phyloP scores from a whole-genome alignment of 1,140 invertebrate genomes.

The Trachymyrmex septentrionalis region DNA sequence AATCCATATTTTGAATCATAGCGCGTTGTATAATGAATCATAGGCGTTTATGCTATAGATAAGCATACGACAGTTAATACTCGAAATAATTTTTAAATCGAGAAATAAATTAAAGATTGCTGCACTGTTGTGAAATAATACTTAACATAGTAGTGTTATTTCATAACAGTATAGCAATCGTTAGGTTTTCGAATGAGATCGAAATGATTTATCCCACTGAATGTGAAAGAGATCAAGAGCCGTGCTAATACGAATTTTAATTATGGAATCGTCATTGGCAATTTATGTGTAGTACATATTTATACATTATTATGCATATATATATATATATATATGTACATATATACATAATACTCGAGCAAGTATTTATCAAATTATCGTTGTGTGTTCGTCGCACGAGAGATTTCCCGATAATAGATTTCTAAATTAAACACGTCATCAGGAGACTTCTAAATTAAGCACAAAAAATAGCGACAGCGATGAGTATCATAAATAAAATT shows the following conservation, averaged over 20 bases:
- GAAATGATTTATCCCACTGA: constrained; percentile 12
- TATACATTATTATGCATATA: neutral
- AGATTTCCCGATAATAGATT: neutral
- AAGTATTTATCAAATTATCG: constrained; percentile 31
- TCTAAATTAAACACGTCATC: constrained; percentile 38
- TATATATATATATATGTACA: neutral
- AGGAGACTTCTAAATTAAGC: constrained; percentile 12
- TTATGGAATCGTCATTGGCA: constrained; percentile 32
- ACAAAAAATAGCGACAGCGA: neutral
- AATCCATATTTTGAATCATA: constrained; percentile 12
- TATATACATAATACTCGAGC: neutral
- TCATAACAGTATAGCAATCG: too few relatives aligned
- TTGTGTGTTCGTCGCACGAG: neutral
- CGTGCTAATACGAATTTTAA: constrained; percentile 20
- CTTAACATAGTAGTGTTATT: neutral
- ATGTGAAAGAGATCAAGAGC: constrained; percentile 20
- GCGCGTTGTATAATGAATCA: too few relatives aligned
- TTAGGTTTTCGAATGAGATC: constrained; percentile 13
- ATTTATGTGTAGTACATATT: constrained; percentile 2
- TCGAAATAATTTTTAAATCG: constrained; percentile 6
- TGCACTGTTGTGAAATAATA: neutral
- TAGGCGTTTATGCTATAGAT: neutral
- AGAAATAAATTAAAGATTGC: constrained; percentile 23
- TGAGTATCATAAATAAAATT: constrained; percentile 29
- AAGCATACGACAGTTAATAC: neutral